phyloP scores from a whole-genome alignment of 2,797 vertebrate genomes.

The Rhinophrynus dorsalis region DNA sequence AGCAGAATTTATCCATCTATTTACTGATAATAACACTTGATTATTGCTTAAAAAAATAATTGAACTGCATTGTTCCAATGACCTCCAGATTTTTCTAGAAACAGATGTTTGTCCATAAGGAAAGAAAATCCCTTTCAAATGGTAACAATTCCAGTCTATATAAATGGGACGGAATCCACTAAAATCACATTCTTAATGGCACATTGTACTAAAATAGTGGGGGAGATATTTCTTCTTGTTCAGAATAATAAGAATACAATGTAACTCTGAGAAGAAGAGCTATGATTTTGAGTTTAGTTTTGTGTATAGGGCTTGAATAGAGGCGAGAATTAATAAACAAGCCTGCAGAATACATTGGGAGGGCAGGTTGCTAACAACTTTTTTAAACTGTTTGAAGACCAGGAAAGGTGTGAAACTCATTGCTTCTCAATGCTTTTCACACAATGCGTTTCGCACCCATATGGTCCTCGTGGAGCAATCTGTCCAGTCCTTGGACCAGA shows the following conservation, averaged over 20 bases:
- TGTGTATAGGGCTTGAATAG: no score
- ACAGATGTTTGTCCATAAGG: slow-evolving; percentile 33
- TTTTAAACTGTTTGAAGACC: no score
- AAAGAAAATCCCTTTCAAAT: slow-evolving; percentile 14
- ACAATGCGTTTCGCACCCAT: no score
- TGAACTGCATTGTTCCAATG: slow-evolving; percentile 32
- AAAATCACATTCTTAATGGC: slow-evolving; percentile 11
- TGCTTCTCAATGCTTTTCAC: no score
- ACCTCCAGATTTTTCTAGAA: slow-evolving; percentile 43
- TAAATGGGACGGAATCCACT: slow-evolving; percentile 14
- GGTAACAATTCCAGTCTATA: slow-evolving; percentile 2
- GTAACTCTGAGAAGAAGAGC: no score
- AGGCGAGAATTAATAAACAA: no score
- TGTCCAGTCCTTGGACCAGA: no score
- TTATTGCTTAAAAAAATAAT: slow-evolving; percentile 26
- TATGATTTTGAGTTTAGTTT: no score
- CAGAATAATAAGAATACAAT: background rate
- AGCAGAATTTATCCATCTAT: slow-evolving; percentile 12
- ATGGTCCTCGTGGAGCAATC: no score
- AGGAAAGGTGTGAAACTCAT: no score
- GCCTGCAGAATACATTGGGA: no score
- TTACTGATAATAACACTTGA: slow-evolving; percentile 35
- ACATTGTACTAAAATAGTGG: slow-evolving; percentile 17
- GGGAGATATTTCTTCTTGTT: background rate
- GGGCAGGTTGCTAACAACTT: no score